These are phyloP conservation scores for Caenorhabditis afra DNA, from an alignment of 2,888 invertebrate species.

Conservation along the genomic window DNA sequence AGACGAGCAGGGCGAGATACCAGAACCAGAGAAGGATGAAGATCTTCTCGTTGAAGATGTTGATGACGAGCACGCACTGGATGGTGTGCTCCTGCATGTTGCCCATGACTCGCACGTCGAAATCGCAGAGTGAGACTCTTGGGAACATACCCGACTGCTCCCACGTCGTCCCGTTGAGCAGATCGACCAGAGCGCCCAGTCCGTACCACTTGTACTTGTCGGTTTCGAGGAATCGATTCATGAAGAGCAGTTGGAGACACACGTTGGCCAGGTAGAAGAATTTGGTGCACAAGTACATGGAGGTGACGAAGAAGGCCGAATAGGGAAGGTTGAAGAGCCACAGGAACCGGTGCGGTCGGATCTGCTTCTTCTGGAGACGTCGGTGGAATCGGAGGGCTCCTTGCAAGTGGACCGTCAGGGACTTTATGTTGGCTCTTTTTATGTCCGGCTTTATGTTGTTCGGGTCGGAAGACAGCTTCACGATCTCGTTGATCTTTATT, in stretches of 20 bases:
- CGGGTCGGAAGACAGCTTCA: slow-evolving; percentile 79
- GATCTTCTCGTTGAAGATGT: slow-evolving; percentile 80
- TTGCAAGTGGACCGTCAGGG: slow-evolving; percentile 78
- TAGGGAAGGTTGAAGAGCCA: slow-evolving; percentile 80
- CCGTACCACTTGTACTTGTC: slow-evolving; percentile 77
- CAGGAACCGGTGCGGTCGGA: slow-evolving; percentile 76
- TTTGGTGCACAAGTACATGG: slow-evolving; percentile 79
- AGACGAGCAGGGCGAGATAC: slow-evolving; percentile 74
- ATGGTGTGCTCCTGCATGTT: slow-evolving; percentile 80
- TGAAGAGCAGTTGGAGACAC: slow-evolving; percentile 74
- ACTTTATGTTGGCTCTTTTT: slow-evolving; percentile 76
- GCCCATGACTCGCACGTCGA: slow-evolving; percentile 80
- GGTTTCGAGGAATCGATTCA: slow-evolving; percentile 80
- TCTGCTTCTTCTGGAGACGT: slow-evolving; percentile 77
- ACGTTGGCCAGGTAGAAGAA: slow-evolving; percentile 79
- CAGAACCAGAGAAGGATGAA: slow-evolving; percentile 81
- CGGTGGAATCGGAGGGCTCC: slow-evolving; percentile 80
- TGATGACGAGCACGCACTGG: slow-evolving; percentile 80
- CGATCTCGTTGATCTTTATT: slow-evolving; percentile 78
- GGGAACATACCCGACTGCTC: slow-evolving; percentile 79
- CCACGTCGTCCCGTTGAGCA: slow-evolving; percentile 79
- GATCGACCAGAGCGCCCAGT: slow-evolving; percentile 76
- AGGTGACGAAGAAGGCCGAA: slow-evolving; percentile 79
- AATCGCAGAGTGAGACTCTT: slow-evolving; percentile 78
- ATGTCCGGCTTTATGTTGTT: slow-evolving; percentile 80